Conservation (phyloP, 2,888 invertebrate species). For the Drosophila pegasa region DNA sequence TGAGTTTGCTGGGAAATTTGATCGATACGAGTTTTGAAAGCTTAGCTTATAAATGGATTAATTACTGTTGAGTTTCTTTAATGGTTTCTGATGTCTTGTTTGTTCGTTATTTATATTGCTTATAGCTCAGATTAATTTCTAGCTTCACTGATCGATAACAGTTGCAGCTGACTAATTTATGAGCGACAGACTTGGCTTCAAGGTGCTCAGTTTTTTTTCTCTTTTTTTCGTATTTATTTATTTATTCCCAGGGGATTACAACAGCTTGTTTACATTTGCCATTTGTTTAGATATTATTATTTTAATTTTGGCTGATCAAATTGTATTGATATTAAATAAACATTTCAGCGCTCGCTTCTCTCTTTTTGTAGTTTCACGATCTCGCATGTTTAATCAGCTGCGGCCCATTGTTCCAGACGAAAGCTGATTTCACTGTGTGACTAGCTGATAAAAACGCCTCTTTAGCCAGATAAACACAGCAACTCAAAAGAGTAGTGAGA, state of each 20-base stretch:
- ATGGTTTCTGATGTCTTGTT: conserved; percentile 9
- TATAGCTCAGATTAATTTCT: conserved; percentile 9
- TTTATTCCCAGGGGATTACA: conserved; percentile 38
- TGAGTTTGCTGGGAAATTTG: neutral
- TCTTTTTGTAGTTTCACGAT: too few relatives aligned
- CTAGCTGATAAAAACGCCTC: conserved; percentile 35
- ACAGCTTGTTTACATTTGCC: conserved; percentile 41
- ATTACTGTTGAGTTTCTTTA: conserved; percentile 22
- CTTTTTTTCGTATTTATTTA: neutral
- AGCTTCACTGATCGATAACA: conserved; percentile 30
- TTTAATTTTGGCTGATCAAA: conserved; percentile 55
- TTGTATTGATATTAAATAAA: conserved; percentile 70
- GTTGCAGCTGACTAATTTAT: conserved; percentile 31
- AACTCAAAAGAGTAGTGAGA: neutral
- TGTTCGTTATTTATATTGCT: conserved; percentile 21
- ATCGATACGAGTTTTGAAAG: conserved; percentile 25
- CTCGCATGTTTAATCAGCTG: conserved; percentile 79
- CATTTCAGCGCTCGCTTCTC: conserved; percentile 49
- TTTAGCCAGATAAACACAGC: conserved; percentile 9
- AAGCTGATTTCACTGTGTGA: conserved; percentile 26
- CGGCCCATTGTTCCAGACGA: conserved; percentile 61
- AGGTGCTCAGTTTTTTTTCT: conserved; percentile 1
- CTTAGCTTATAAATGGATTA: conserved; percentile 36
- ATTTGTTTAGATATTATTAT: conserved; percentile 23
- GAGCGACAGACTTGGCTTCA: neutral